Evolutionary conservation across 2,797 vertebrate species (phyloP).

Genomic region (Setipinna tenuifilis): DNA sequence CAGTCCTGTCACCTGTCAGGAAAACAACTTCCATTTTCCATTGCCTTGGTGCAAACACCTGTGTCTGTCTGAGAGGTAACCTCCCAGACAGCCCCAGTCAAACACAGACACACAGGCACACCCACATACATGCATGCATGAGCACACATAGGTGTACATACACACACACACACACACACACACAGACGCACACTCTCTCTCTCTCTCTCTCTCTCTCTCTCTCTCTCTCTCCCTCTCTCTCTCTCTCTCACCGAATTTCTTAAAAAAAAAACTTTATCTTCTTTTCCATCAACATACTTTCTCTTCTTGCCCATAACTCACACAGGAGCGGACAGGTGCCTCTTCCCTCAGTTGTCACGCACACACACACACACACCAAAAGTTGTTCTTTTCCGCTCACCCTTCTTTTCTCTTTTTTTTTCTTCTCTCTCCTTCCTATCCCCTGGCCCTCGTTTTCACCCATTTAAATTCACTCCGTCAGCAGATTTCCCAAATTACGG

Average conservation of each 20-base stretch:
- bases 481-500: conserved; percentile 79
- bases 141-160: neutral
- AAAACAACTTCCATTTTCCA: too few relatives aligned
- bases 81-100: neutral
- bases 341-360: too few relatives aligned
- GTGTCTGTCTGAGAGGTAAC: too few relatives aligned
- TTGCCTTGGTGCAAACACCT: too few relatives aligned
- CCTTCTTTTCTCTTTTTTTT: neutral
- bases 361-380: neutral
- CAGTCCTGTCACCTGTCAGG: too few relatives aligned
- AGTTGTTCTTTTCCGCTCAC: neutral
- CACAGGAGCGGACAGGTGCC: conserved; percentile 55
- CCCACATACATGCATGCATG: neutral
- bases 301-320: conserved; percentile 52
- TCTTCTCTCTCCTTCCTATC: neutral
- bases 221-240: too few relatives aligned
- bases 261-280: too few relatives aligned
- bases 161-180: neutral
- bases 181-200: conserved; percentile 19
- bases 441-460: conserved; percentile 69
- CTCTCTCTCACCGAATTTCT: too few relatives aligned
- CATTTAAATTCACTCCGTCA: conserved; percentile 80
- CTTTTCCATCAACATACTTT: too few relatives aligned
- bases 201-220: too few relatives aligned
- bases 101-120: neutral